A percentile compares a stretch with the other conserved stretches of the same genome.
Evolutionary conservation across 1,140 invertebrate species (phyloP).

Genomic region (Ips nitidus): DNA sequence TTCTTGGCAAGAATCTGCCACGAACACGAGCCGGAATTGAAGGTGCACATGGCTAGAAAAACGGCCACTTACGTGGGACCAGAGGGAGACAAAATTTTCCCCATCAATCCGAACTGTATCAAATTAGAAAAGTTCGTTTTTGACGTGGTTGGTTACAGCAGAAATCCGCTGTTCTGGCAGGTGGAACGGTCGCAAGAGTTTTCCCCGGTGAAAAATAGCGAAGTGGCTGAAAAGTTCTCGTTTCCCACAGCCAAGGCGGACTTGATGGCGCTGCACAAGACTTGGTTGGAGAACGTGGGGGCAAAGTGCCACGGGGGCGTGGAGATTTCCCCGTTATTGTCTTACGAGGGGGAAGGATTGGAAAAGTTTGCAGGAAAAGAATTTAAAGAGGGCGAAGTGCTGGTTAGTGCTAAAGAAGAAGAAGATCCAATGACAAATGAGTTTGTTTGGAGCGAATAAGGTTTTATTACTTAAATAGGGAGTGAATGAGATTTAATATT

Average conservation of each 20-base stretch:
- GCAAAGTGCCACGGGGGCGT: constrained; percentile 70
- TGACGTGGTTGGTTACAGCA: constrained; percentile 92
- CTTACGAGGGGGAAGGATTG: constrained; percentile 89
- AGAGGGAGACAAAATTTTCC: constrained; percentile 70
- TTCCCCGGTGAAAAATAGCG: constrained; percentile 93
- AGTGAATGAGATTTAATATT: too few species aligned
- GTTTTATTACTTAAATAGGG: background rate
- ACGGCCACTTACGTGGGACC: constrained; percentile 88
- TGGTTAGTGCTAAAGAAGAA: constrained; percentile 19
- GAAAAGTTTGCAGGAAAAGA: constrained; percentile 31
- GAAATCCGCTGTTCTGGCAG: constrained; percentile 92
- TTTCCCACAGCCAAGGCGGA: constrained; percentile 85
- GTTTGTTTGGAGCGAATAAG: background rate
- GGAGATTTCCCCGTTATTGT: constrained; percentile 90
- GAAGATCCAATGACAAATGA: background rate
- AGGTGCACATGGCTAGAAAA: constrained; percentile 95
- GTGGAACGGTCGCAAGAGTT: constrained; percentile 92
- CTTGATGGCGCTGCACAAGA: constrained; percentile 79
- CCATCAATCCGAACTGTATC: constrained; percentile 88
- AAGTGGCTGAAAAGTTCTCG: constrained; percentile 83
- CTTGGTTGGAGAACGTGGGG: constrained; percentile 82
- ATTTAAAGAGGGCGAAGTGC: constrained; percentile 33
- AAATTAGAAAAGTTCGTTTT: constrained; percentile 99
- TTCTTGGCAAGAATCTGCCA: constrained; percentile 66
- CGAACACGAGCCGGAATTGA: constrained; percentile 69